These are phyloP conservation scores for Helleia helle DNA, from an alignment of 2,888 invertebrate species.

Conservation along the genomic window DNA sequence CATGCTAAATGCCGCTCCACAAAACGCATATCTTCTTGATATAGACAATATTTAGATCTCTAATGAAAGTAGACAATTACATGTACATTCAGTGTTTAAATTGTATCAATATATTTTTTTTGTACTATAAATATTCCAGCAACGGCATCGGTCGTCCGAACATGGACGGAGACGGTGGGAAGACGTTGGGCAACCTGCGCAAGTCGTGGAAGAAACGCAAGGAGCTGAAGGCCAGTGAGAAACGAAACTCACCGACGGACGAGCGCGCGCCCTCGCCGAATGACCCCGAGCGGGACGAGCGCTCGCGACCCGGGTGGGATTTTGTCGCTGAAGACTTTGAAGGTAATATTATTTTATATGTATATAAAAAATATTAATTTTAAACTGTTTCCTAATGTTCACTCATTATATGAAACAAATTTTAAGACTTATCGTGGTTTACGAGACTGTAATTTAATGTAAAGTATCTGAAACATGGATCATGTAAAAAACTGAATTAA, in stretches of 20 bases:
- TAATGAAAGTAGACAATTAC: no score
- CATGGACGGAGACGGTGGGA: conserved; percentile 49
- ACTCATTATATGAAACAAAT: no score
- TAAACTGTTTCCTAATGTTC: no score
- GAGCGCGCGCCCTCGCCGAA: conserved; percentile 48
- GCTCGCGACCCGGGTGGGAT: conserved; percentile 73
- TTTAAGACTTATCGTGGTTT: no score
- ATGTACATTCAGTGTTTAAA: background rate
- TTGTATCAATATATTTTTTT: no score
- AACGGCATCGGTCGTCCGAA: conserved; percentile 54
- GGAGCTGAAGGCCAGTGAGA: conserved; percentile 56
- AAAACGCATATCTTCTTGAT: no score
- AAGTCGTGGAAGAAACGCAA: conserved; percentile 70
- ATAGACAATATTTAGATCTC: no score
- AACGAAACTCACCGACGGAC: conserved; percentile 53
- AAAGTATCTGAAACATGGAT: no score
- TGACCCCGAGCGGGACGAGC: conserved; percentile 41
- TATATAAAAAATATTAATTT: no score
- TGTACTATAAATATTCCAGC: conserved; percentile 27
- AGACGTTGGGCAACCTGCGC: conserved; percentile 53
- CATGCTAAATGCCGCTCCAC: no score
- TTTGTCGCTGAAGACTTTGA: conserved; percentile 89
- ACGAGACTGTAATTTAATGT: no score
- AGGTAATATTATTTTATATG: conserved; percentile 31
- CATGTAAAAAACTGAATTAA: no score